Evolutionary conservation across 2,888 invertebrate genomes (phyloP).

Genomic region (Apomyelois bistriatella): DNA sequence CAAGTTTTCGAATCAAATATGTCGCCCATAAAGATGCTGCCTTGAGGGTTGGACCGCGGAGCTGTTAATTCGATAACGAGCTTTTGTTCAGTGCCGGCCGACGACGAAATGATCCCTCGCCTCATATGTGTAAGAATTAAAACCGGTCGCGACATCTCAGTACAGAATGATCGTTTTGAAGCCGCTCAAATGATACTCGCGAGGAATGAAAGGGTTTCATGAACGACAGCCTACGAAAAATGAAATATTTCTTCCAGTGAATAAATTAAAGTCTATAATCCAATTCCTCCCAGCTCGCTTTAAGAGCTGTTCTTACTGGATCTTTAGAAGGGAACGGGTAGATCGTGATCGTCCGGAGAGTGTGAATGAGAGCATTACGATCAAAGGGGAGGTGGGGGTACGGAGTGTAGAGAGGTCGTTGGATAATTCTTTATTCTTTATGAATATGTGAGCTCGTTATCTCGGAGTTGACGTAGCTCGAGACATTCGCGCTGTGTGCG

Average conservation of each 20-base stretch:
- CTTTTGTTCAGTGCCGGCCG: constrained; percentile 54
- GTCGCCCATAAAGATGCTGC: constrained; percentile 79
- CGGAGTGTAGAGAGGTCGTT: constrained; percentile 58
- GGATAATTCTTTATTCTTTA: constrained; percentile 80
- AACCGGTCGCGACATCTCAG: constrained; percentile 65
- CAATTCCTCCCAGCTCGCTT: constrained; percentile 50
- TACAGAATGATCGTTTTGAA: constrained; percentile 72
- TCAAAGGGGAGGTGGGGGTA: constrained; percentile 49
- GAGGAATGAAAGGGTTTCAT: constrained; percentile 72
- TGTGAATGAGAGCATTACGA: constrained; percentile 78
- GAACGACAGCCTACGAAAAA: constrained; percentile 58
- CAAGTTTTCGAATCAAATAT: constrained; percentile 80
- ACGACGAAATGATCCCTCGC: constrained; percentile 66
- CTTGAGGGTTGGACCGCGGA: constrained; percentile 70
- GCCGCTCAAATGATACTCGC: constrained; percentile 49
- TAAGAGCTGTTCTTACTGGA: constrained; percentile 57
- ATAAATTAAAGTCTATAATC: constrained; percentile 79
- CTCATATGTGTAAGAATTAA: constrained; percentile 74
- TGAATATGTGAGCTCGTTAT: constrained; percentile 80
- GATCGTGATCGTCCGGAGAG: constrained; percentile 72
- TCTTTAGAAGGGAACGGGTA: constrained; percentile 72
- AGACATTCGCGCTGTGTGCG: constrained; percentile 52
- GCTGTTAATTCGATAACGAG: constrained; percentile 70
- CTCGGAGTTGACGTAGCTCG: constrained; percentile 63
- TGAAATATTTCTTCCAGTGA: constrained; percentile 76